Evolutionary conservation across 2,888 invertebrate species (phyloP).

Genomic region (Choristoneura rosaceana): DNA sequence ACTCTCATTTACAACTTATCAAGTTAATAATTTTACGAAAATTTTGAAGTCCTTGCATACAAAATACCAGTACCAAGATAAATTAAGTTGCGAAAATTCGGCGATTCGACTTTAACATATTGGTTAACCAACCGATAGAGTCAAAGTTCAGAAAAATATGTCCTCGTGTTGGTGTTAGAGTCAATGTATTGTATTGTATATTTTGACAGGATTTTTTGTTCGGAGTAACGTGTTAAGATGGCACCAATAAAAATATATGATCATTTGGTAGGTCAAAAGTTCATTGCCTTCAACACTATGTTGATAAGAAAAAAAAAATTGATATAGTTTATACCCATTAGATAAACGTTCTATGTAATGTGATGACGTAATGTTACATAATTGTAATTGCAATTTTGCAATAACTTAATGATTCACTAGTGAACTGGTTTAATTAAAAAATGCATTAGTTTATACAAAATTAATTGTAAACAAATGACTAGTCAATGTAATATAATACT

Average conservation of each 20-base stretch:
- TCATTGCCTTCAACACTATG: not conserved
- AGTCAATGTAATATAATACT: not conserved
- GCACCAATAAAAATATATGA: not conserved
- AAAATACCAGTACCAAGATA: too few relatives aligned
- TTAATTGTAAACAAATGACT: not conserved
- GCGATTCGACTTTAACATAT: too few relatives aligned
- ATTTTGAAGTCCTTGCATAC: too few relatives aligned
- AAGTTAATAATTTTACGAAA: not conserved
- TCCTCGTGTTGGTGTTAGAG: too few relatives aligned
- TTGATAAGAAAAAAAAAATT: conserved; percentile 1
- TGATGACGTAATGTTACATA: conserved; percentile 11
- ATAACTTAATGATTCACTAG: not conserved
- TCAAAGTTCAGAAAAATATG: too few relatives aligned
- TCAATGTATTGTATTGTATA: too few relatives aligned
- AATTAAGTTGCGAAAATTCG: too few relatives aligned
- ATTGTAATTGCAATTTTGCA: not conserved
- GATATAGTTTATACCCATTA: not conserved
- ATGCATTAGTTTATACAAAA: not conserved
- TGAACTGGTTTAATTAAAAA: not conserved
- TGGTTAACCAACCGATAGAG: too few relatives aligned
- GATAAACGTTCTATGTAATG: not conserved
- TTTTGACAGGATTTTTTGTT: not conserved
- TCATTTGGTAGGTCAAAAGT: conserved; percentile 4
- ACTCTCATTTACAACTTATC: not conserved
- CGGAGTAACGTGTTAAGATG: not conserved